These are phyloP conservation scores for Trichogramma pretiosum DNA, from an alignment of 1,140 invertebrate species.

Conservation along the genomic window DNA sequence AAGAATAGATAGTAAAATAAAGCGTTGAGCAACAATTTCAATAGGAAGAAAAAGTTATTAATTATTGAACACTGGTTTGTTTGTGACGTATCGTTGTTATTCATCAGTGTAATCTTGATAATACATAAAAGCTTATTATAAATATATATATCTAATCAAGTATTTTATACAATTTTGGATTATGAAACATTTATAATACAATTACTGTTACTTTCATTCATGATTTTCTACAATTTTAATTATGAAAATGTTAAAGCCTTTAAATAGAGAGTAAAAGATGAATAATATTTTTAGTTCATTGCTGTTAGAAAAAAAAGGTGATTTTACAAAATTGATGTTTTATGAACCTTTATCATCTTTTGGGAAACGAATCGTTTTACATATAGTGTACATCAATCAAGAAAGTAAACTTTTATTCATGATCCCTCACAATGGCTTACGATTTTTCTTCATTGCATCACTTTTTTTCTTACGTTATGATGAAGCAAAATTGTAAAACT, in stretches of 20 bases:
- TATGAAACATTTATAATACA: conserved; percentile 12
- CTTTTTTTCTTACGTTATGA: too few relatives aligned
- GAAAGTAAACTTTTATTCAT: too few relatives aligned
- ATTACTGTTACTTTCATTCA: conserved; percentile 13
- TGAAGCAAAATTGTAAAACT: too few relatives aligned
- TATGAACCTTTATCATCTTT: too few relatives aligned
- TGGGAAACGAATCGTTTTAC: too few relatives aligned
- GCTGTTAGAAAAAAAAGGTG: not conserved
- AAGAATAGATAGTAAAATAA: too few relatives aligned
- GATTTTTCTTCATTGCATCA: too few relatives aligned
- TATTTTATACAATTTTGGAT: conserved; percentile 11
- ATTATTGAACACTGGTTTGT: not conserved
- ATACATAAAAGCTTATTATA: too few relatives aligned
- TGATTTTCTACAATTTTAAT: conserved; percentile 16
- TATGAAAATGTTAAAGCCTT: conserved; percentile 15
- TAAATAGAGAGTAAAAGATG: conserved; percentile 15
- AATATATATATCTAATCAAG: conserved; percentile 10
- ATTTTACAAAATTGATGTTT: too few relatives aligned
- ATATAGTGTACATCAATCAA: too few relatives aligned
- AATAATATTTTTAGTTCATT: not conserved
- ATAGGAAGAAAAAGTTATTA: not conserved
- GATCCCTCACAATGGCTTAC: too few relatives aligned
- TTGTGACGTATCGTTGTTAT: conserved; percentile 14
- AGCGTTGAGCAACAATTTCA: too few relatives aligned
- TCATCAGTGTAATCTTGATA: conserved; percentile 14